Percentiles rank a stretch among this genome's conserved stretches.
Conservation (phyloP, 2,113 vertebrate genomes). For the Galbula dea region DNA sequence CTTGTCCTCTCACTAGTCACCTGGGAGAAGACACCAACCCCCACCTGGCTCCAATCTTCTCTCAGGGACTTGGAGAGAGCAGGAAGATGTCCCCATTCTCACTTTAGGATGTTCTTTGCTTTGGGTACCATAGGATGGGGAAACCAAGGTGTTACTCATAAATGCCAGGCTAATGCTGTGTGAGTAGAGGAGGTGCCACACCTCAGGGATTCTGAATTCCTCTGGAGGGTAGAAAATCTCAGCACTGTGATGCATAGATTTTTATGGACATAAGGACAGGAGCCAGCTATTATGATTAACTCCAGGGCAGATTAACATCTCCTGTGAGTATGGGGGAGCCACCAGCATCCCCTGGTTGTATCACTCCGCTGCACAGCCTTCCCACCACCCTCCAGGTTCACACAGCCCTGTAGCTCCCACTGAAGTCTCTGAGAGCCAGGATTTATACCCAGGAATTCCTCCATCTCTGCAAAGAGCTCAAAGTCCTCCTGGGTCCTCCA, state of each 20-base stretch:
- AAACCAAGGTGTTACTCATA: background rate
- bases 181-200: too few species aligned
- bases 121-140: background rate
- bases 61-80: too few species aligned
- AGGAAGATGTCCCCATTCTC: too few species aligned
- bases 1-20: too few species aligned
- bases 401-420: background rate
- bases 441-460: background rate
- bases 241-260: background rate
- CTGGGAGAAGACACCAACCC: too few species aligned
- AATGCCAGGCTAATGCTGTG: too few species aligned
- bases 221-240: background rate
- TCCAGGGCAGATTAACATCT: background rate
- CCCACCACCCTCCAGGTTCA: background rate
- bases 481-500: background rate
- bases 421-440: background rate
- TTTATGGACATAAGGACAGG: fast-evolving
- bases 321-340: background rate
- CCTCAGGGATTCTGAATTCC: too few species aligned
- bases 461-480: background rate
- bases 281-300: background rate
- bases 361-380: background rate
- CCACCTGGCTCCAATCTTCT: too few species aligned
- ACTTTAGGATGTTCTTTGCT: background rate
- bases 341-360: background rate